Evolutionary conservation across 2,888 invertebrate species (phyloP).

Genomic region (Clivina fossor): DNA sequence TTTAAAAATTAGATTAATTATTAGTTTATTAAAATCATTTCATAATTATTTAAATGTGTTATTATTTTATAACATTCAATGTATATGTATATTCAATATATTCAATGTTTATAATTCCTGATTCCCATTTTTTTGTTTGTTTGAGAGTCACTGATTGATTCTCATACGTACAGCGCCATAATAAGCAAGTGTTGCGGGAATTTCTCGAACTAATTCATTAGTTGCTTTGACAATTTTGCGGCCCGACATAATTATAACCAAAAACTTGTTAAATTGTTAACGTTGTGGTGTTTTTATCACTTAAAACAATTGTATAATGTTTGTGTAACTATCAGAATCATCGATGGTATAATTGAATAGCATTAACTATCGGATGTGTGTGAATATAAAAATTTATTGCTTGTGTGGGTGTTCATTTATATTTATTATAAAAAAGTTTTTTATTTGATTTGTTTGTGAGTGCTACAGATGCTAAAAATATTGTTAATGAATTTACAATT

Average conservation of each 20-base stretch:
- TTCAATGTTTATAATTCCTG: too few relatives aligned
- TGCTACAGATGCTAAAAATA: neutral
- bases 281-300: neutral
- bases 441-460: neutral
- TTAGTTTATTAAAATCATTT: slow-evolving; percentile 29
- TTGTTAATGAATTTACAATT: too few relatives aligned
- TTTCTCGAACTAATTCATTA: slow-evolving; percentile 2
- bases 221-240: slow-evolving; percentile 19
- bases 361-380: neutral
- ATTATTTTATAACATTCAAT: too few relatives aligned
- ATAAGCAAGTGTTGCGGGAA: neutral
- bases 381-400: neutral
- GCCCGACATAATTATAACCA: slow-evolving; percentile 15
- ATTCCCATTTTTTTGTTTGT: too few relatives aligned
- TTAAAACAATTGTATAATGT: neutral
- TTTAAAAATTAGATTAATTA: slow-evolving; percentile 29
- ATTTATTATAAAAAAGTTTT: neutral
- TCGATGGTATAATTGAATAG: neutral
- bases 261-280: slow-evolving; percentile 15
- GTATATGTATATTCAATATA: too few relatives aligned
- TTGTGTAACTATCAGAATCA: neutral
- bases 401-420: slow-evolving; percentile 9
- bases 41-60: slow-evolving; percentile 2
- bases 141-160: slow-evolving; percentile 2
- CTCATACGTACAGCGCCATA: neutral